Conservation (phyloP, 2,888 invertebrate species). For the Apamea epomidion region DNA sequence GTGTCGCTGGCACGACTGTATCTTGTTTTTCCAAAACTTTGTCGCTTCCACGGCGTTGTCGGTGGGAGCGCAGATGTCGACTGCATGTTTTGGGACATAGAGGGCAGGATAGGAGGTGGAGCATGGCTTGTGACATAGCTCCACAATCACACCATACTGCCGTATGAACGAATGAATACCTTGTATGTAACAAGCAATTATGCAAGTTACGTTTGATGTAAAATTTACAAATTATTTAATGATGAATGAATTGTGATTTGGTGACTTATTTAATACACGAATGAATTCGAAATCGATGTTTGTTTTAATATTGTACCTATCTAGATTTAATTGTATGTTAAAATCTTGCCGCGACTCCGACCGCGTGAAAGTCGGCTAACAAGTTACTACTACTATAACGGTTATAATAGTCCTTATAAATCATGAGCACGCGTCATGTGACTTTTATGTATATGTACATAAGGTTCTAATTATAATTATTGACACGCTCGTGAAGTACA, state of each 20-base stretch:
- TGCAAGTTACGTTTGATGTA: conserved; percentile 77
- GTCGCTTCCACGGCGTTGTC: not conserved
- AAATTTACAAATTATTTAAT: conserved; percentile 72
- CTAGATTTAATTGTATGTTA: not conserved
- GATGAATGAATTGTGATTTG: conserved; percentile 73
- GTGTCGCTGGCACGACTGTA: not conserved
- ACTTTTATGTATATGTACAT: not conserved
- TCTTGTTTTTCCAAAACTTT: not conserved
- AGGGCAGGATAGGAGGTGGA: not conserved
- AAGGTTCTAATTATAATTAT: not conserved
- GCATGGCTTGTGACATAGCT: not conserved
- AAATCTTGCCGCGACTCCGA: not conserved
- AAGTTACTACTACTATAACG: not conserved
- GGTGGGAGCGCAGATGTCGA: not conserved
- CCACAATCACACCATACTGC: not conserved
- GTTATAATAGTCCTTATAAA: not conserved
- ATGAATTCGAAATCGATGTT: conserved; percentile 62
- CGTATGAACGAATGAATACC: not conserved
- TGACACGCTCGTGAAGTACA: not conserved
- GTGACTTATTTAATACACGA: conserved; percentile 74
- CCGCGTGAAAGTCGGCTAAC: not conserved
- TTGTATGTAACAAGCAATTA: conserved; percentile 64
- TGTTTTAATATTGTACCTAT: conserved; percentile 30
- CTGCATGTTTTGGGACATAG: not conserved
- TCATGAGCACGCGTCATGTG: not conserved